Base-by-base conservation (phyloP, 2,797 vertebrate genomes). In the Argya squamiceps region DNA sequence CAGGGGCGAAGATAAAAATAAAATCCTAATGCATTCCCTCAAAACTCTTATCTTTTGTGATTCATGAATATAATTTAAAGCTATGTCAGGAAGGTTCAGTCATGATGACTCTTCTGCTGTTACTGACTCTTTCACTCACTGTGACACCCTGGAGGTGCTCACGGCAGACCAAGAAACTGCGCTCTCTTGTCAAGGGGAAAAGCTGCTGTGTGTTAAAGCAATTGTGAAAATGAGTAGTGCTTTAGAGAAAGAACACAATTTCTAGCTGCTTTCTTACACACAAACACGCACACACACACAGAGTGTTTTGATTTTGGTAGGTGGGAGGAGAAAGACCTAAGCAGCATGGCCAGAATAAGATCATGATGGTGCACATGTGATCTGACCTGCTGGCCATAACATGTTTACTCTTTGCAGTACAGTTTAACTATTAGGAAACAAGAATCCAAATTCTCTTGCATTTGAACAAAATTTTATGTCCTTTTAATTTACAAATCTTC, bases 1-100 rank as follows among this genome's bases (percentile, higher is more conserved):
- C 93, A 81, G 50, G 37, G 89, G 96, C 65, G 80, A 63, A 89
- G 92, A 89, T 89, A 90, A 97, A 93, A 96, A 95, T 93, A 90
- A 95, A 94, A 86, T 73, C 85, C 70, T 92, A 84, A 94, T 96
- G 73, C 82, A 52, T 89, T 91, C 79, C 50, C 87, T 88, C 52
- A 84, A 93, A 92, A 81, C 41, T 83, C 82, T 63, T 79, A 84
- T 91, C 81, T 96, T 93, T 89, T 88, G 79, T 93, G 93, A 93
- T 95, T 96, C 91, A 92, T 91, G 75, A 91, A 71, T 60, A 71
- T 93, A 80, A 93, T 95, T 85, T 91, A 89, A 88, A 95, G 44
- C 71, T 65, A 53, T 43, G 6, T 83, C 91, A 89, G 76, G 62
- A 89, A 89, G 82, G 58, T 89, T 91, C 71, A 81, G 84, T 95